These are phyloP conservation scores for Limnephilus rhombicus DNA, from an alignment of 2,888 invertebrate species.

Conservation along the genomic window DNA sequence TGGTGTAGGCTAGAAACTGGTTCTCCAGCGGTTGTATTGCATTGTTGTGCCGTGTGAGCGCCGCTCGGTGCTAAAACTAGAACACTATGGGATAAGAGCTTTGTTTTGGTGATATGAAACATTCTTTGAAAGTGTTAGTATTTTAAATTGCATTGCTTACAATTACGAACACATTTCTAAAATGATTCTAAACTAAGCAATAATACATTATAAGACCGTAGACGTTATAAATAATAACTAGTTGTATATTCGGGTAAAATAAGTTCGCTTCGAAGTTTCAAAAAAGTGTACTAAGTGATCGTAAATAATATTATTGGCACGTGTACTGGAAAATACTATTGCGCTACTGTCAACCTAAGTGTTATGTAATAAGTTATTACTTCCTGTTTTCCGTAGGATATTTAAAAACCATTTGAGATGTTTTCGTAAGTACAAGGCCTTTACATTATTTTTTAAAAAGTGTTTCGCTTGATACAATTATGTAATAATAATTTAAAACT, in stretches of 20 bases:
- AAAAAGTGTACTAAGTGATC: background rate
- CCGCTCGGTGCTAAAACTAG: background rate
- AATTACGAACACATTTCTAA: background rate
- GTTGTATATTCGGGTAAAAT: background rate
- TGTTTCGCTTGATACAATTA: too few relatives aligned
- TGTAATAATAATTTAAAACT: background rate
- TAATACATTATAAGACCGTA: background rate
- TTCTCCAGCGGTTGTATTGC: background rate
- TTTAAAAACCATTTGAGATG: background rate
- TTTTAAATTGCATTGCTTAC: background rate
- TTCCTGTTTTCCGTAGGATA: background rate
- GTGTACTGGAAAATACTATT: background rate
- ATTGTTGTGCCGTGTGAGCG: background rate
- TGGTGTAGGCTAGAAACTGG: background rate
- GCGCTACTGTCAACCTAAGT: background rate
- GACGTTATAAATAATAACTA: background rate
- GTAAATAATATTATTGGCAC: slow-evolving; percentile 11
- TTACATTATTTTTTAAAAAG: background rate
- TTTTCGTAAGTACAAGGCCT: background rate
- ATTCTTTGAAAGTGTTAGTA: background rate
- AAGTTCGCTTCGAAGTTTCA: background rate
- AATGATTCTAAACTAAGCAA: background rate
- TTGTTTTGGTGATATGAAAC: slow-evolving; percentile 35
- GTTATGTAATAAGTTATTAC: slow-evolving; percentile 13
- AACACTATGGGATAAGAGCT: background rate